These are phyloP conservation scores for Pelosia muscerda DNA, from an alignment of 2,888 invertebrate species.

Conservation along the genomic window DNA sequence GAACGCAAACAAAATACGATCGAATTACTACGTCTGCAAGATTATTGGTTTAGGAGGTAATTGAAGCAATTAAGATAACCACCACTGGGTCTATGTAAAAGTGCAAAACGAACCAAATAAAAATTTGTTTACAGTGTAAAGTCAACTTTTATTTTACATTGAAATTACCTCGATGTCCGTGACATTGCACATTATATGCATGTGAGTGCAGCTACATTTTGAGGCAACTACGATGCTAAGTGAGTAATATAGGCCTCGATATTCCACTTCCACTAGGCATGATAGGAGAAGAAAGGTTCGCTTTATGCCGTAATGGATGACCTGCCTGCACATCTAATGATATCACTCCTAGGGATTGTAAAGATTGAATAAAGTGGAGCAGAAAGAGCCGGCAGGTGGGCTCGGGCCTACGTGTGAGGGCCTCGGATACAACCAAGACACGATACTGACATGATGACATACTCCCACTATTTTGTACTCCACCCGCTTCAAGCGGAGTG, in stretches of 20 bases:
- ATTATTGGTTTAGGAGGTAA: conserved; percentile 1
- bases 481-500: background rate
- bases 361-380: background rate
- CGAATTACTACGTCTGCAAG: conserved; percentile 7
- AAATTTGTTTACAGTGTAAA: background rate
- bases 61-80: background rate
- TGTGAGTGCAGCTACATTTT: background rate
- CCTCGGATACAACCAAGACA: no score
- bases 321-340: background rate
- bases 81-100: background rate
- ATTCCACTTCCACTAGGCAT: background rate
- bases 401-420: background rate
- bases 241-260: background rate
- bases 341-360: background rate
- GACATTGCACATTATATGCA: background rate
- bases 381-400: background rate
- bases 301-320: background rate
- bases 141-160: background rate
- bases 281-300: background rate
- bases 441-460: background rate
- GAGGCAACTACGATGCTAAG: background rate
- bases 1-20: conserved; percentile 21
- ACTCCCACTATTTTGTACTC: conserved; percentile 5
- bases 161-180: background rate
- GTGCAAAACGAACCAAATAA: background rate